These are phyloP conservation scores for Andrena fulva DNA, from an alignment of 2,888 invertebrate genomes.

Conservation along the genomic window DNA sequence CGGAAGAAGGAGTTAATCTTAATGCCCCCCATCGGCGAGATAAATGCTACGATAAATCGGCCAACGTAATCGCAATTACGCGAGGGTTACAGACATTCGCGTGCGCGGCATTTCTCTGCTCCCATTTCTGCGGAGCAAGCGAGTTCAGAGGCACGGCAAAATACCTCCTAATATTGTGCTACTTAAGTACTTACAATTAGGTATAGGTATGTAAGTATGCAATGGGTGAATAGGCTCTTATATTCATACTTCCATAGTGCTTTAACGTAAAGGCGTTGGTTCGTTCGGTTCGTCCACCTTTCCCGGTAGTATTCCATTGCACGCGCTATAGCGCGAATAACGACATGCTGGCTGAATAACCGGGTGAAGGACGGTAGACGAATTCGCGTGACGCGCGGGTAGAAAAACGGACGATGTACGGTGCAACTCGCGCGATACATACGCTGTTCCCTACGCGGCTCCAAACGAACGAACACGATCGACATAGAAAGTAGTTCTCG, in stretches of 20 bases:
- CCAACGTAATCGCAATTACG: conserved; percentile 38
- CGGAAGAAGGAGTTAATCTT: conserved; percentile 35
- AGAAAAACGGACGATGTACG: conserved; percentile 12
- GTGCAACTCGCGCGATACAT: not conserved
- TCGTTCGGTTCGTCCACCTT: conserved; percentile 6
- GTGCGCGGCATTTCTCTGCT: not conserved
- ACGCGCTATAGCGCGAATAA: conserved; percentile 59
- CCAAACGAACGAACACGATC: not conserved
- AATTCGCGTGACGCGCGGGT: conserved; percentile 45
- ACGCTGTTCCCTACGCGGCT: not conserved
- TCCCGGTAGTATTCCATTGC: conserved; percentile 56
- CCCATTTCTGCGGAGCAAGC: too few species aligned
- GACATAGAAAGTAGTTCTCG: not conserved
- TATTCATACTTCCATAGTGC: too few species aligned
- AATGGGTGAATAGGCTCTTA: too few species aligned
- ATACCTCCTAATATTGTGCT: too few species aligned
- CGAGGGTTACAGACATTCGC: conserved; percentile 9
- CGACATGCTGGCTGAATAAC: conserved; percentile 76
- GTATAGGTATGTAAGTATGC: accelerated
- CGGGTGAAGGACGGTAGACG: conserved; percentile 78
- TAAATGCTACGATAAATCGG: conserved; percentile 27
- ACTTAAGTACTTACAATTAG: too few species aligned
- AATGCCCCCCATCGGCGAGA: conserved; percentile 6
- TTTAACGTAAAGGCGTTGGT: conserved; percentile 12
- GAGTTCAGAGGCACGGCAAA: too few species aligned